Evolutionary conservation across 2,797 vertebrate species (phyloP).

Genomic region (Poeciliopsis gracilis): DNA sequence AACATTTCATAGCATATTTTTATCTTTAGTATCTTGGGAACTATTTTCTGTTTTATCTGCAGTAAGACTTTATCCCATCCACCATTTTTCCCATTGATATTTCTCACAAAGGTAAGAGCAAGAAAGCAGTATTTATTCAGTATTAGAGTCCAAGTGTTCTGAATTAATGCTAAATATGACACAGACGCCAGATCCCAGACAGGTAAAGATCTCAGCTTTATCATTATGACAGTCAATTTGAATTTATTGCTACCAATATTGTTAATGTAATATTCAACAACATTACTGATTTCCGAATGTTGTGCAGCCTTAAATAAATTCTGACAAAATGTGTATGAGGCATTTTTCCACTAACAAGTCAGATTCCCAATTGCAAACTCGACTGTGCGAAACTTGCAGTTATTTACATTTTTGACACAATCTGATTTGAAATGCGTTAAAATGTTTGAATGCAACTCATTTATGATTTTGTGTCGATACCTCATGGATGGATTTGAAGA

Average conservation of each 20-base stretch:
- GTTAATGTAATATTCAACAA: neutral
- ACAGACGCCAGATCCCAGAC: neutral
- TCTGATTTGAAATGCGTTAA: slow-evolving; percentile 6
- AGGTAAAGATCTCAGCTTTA: neutral
- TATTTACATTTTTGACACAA: neutral
- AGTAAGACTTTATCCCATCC: neutral
- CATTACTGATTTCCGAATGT: neutral
- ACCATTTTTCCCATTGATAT: neutral
- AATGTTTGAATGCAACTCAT: slow-evolving; percentile 1
- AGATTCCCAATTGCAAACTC: neutral
- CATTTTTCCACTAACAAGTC: neutral
- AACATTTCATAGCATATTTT: neutral
- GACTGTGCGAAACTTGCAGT: neutral
- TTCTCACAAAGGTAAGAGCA: neutral
- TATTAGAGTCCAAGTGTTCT: neutral
- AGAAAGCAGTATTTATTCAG: neutral
- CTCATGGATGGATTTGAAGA: slow-evolving; percentile 97
- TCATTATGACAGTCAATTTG: neutral
- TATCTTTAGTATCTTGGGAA: neutral
- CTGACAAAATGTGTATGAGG: neutral
- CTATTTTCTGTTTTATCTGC: neutral
- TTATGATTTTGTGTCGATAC: slow-evolving; percentile 72
- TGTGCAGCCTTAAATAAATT: neutral
- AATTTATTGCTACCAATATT: neutral
- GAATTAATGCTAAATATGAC: neutral